Conservation (phyloP, 2,113 vertebrate species). For the Elaphurus davidianus region DNA sequence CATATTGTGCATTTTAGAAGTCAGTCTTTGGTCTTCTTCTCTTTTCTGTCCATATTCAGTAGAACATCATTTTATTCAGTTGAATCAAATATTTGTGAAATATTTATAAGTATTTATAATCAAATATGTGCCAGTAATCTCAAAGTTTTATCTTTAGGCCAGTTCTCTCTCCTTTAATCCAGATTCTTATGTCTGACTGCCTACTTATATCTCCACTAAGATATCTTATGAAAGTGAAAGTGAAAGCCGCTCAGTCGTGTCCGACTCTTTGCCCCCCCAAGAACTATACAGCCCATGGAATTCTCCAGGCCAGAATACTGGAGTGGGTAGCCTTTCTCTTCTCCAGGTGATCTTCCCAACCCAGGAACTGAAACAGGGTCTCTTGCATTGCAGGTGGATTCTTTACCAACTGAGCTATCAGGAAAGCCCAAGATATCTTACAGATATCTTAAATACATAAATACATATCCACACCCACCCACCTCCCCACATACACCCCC, state of each 20-base stretch:
- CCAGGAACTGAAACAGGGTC: neutral
- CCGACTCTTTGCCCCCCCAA: neutral
- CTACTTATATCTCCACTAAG: neutral
- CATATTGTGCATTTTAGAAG: neutral
- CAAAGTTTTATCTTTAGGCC: neutral
- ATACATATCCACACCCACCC: neutral
- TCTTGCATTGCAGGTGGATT: neutral
- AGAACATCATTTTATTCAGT: neutral
- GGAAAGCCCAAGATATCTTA: neutral
- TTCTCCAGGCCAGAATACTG: neutral
- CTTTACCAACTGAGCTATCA: neutral
- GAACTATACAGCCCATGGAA: neutral
- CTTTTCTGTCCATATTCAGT: neutral
- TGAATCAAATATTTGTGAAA: neutral
- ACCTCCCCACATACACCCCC: neutral
- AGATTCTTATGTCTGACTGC: neutral
- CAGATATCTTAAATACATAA: neutral
- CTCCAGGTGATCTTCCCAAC: neutral
- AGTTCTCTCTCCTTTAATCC: neutral
- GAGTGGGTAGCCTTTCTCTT: neutral
- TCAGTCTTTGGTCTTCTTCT: neutral
- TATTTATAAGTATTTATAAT: neutral
- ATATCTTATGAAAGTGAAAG: neutral
- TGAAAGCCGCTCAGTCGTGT: neutral
- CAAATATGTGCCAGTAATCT: neutral